A percentile compares a stretch with the other conserved stretches of the same genome.
Evolutionary conservation across 2,888 invertebrate genomes (phyloP).

Genomic region (Heliconius charithonia): DNA sequence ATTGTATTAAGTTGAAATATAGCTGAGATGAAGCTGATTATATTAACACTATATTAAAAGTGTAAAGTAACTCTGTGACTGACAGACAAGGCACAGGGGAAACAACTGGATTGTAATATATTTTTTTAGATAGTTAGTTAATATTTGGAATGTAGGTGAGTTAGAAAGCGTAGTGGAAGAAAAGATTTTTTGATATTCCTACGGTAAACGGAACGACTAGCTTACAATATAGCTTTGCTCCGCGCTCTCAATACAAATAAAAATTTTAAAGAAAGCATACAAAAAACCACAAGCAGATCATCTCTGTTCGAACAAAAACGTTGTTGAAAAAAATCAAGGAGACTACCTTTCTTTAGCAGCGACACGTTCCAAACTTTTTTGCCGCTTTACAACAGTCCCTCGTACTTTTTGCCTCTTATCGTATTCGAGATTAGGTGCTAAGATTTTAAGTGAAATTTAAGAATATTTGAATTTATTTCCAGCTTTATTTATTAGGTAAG

Average conservation of each 20-base stretch:
- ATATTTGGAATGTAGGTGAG: no score
- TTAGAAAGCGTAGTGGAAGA: no score
- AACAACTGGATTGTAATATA: no score
- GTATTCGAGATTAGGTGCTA: constrained; percentile 73
- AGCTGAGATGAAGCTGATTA: background rate
- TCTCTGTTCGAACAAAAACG: constrained; percentile 7
- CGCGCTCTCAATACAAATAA: background rate
- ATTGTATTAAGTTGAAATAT: background rate
- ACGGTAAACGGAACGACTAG: background rate
- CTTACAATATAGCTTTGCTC: background rate
- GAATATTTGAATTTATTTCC: constrained; percentile 59
- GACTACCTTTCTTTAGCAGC: constrained; percentile 18
- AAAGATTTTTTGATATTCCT: no score
- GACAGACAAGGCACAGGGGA: no score
- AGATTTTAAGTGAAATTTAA: constrained; percentile 56
- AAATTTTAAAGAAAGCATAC: background rate
- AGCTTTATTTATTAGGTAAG: constrained; percentile 42
- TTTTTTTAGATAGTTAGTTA: no score
- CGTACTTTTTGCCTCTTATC: constrained; percentile 71
- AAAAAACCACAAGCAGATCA: constrained; percentile 20
- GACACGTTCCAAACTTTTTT: constrained; percentile 29
- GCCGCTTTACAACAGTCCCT: constrained; percentile 48
- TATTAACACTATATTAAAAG: background rate
- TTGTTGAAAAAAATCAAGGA: background rate
- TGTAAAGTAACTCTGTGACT: no score